Evolutionary conservation across 2,888 invertebrate genomes (phyloP), one percentile per base, ranked within the genome.

Genomic region (Drosophila prostipennis): DNA sequence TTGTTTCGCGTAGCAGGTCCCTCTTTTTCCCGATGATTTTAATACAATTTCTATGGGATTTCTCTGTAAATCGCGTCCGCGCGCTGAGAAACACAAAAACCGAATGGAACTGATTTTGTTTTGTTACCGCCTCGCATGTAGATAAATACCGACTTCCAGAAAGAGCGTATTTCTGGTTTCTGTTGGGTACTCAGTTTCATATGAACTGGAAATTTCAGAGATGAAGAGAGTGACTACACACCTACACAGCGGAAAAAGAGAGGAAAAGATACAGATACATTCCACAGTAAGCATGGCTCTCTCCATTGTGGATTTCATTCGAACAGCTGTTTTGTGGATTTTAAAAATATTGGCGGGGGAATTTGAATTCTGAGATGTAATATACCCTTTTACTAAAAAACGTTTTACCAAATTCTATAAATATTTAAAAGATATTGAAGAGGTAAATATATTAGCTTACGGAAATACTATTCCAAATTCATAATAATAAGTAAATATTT

Each of bases 71-170:
- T 72, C 80, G 84, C 89, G 87, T 79, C 90, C 89, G 89, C 89
- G 87, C 90, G 80, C 76, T 82, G 79, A 79, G 87, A 82, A 86
- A 76, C 64, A 71, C 80, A 82, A 86, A 76, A 64, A 71, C 80
- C 78, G 69, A 88, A 75, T 76, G 77, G 74, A 77, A 90, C 89
- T 89, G 77, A 76, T 77, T 75, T 78, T 76, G 45, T 45, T 63
- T 75, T 76, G 82, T 74, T 74, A 76, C 71, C 58, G 43, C 19
- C 55, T 46, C 59, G 56, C 65, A 76, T 64, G 19, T 19, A 42
- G 42, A 78, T 72, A 72, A 69, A 76, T 69, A 76, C 81, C 79
- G 77, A 65, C 61, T 72, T 67, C 57, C 51, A 43, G 40, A 51
- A 51, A 60, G 45, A 45, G 61, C 10, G 58, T 42, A 52, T 45